phyloP scores from a whole-genome alignment of 1,140 invertebrate species.

The Antheraea pernyi region DNA sequence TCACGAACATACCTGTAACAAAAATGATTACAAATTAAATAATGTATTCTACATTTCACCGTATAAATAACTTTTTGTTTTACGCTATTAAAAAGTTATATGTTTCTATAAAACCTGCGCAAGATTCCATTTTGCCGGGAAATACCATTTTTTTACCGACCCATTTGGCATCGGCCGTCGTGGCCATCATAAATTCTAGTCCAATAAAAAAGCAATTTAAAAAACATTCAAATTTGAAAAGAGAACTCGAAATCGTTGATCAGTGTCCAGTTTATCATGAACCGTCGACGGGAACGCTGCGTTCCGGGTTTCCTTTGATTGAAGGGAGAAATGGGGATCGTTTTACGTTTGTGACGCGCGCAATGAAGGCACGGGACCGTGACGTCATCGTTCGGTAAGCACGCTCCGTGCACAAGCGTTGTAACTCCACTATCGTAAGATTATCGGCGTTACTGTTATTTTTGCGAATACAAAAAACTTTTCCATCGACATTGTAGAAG shows the following conservation, averaged over 20 bases:
- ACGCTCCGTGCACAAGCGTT: conserved; percentile 62
- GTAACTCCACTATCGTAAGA: conserved; percentile 63
- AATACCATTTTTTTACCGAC: not conserved
- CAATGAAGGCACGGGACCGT: conserved; percentile 49
- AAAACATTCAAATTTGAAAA: conserved; percentile 68
- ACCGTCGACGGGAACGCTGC: conserved; percentile 16
- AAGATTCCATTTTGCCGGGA: not conserved
- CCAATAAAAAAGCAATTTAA: conserved; percentile 76
- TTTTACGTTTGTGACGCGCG: conserved; percentile 33
- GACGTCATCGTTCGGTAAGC: conserved; percentile 70
- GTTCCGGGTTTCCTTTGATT: conserved; percentile 29
- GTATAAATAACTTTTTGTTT: not conserved
- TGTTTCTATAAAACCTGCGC: not conserved
- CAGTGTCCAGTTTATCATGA: conserved; percentile 38
- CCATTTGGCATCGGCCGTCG: conserved; percentile 1
- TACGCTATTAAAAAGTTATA: not conserved
- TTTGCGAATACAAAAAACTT: conserved; percentile 15
- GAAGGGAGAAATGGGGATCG: conserved; percentile 30
- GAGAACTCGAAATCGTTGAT: conserved; percentile 49
- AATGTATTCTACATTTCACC: not conserved
- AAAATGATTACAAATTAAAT: conserved; percentile 4
- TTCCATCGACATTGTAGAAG: not conserved
- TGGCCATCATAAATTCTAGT: conserved; percentile 64
- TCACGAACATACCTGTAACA: not conserved
- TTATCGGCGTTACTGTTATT: conserved; percentile 43